Evolutionary conservation across 2,888 invertebrate genomes (phyloP).

Genomic region (Aleiodes leptofemur): DNA sequence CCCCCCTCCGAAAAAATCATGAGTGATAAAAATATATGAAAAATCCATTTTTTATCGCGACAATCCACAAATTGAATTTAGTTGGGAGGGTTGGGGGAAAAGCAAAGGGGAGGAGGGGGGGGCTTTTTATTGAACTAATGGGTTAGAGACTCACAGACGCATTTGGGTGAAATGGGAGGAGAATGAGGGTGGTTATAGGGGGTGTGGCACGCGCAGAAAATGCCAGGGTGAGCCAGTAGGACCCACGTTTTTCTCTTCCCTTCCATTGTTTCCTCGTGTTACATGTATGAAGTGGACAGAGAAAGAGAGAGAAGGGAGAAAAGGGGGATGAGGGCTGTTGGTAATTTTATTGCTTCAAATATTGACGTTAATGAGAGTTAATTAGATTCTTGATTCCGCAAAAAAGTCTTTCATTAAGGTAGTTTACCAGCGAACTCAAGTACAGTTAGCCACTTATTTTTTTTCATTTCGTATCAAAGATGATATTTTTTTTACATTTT

Average conservation of each 20-base stretch:
- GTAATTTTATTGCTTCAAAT: conserved; percentile 21
- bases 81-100: background rate
- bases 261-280: background rate
- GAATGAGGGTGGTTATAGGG: conserved; percentile 38
- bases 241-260: conserved; percentile 11
- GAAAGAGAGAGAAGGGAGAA: background rate
- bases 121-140: background rate
- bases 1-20: no score
- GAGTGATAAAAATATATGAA: no score
- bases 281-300: no score
- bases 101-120: no score
- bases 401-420: background rate
- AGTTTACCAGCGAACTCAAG: no score
- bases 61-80: no score
- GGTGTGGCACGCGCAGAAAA: conserved; percentile 39
- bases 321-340: background rate
- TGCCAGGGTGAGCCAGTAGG: conserved; percentile 14
- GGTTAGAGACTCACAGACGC: conserved; percentile 52
- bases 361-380: background rate
- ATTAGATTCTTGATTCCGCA: conserved; percentile 1
- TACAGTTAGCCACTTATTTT: no score
- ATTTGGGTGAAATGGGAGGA: conserved; percentile 13
- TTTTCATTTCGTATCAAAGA: no score
- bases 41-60: no score
- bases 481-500: no score